These are phyloP conservation scores for Rhorus exstirpatorius DNA, from an alignment of 2,888 invertebrate species.

Conservation along the genomic window DNA sequence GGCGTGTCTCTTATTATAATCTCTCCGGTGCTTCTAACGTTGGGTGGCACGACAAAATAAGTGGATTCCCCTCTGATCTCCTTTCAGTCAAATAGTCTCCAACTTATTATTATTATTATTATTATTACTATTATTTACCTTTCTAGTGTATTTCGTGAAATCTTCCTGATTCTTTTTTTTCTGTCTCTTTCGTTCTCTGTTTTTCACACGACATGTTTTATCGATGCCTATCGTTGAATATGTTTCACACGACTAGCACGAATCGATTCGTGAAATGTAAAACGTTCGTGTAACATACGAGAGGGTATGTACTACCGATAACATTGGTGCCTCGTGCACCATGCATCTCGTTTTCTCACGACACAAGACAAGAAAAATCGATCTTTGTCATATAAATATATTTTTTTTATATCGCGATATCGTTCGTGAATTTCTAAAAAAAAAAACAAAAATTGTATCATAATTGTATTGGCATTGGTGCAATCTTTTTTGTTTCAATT, in stretches of 20 bases:
- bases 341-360: constrained; percentile 17
- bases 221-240: constrained; percentile 54
- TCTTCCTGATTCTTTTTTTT: neutral
- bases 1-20: constrained; percentile 37
- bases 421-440: neutral
- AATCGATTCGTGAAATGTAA: constrained; percentile 52
- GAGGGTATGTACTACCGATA: neutral
- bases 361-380: constrained; percentile 1
- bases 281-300: constrained; percentile 33
- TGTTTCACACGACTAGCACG: constrained; percentile 39
- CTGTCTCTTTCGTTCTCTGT: constrained; percentile 18
- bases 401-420: no score
- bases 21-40: constrained; percentile 14
- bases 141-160: constrained; percentile 18
- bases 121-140: neutral
- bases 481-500: no score
- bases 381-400: no score
- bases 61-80: constrained; percentile 2
- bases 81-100: constrained; percentile 20
- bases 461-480: no score
- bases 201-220: constrained; percentile 42
- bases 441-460: no score
- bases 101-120: neutral
- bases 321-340: constrained; percentile 26
- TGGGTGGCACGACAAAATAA: constrained; percentile 12